Percentiles rank a stretch among this genome's conserved stretches.
Evolutionary conservation across 2,888 invertebrate genomes (phyloP).

Genomic region (Cephus rjabovi): DNA sequence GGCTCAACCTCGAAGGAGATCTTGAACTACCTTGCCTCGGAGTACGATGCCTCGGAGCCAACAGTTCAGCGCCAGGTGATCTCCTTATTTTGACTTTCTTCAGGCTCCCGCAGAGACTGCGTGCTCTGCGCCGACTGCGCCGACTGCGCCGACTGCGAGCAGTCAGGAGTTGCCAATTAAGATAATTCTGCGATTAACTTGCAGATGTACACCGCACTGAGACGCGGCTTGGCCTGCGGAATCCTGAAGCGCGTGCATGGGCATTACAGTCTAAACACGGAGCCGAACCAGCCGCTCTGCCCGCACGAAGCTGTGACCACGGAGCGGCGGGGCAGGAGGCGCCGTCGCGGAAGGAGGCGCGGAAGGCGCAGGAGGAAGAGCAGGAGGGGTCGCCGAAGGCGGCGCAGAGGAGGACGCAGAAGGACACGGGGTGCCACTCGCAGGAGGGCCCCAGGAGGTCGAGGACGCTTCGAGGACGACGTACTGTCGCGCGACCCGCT

Average conservation of each 20-base stretch:
- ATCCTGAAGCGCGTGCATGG: conserved; percentile 47
- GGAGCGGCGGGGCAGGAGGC: conserved; percentile 16
- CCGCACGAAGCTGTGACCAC: not conserved
- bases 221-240: conserved; percentile 57
- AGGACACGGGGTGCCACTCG: conserved; percentile 24
- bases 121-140: too few species aligned
- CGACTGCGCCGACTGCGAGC: too few species aligned
- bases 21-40: conserved; percentile 54
- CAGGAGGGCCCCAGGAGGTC: not conserved
- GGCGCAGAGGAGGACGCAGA: conserved; percentile 9
- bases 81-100: too few species aligned
- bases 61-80: conserved; percentile 50
- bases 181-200: not conserved
- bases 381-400: conserved; percentile 9
- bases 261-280: conserved; percentile 49
- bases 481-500: conserved; percentile 18
- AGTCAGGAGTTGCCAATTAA: too few species aligned
- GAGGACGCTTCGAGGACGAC: conserved; percentile 13
- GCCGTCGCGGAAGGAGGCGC: conserved; percentile 21
- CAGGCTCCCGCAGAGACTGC: too few species aligned
- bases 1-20: conserved; percentile 61
- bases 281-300: not conserved
- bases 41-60: conserved; percentile 45
- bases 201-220: conserved; percentile 48
- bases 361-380: conserved; percentile 18